A percentile compares a stretch with the other conserved stretches of the same genome.
Evolutionary conservation across 1,140 invertebrate species (phyloP).

Genomic region (Ditylenchus dipsaci): DNA sequence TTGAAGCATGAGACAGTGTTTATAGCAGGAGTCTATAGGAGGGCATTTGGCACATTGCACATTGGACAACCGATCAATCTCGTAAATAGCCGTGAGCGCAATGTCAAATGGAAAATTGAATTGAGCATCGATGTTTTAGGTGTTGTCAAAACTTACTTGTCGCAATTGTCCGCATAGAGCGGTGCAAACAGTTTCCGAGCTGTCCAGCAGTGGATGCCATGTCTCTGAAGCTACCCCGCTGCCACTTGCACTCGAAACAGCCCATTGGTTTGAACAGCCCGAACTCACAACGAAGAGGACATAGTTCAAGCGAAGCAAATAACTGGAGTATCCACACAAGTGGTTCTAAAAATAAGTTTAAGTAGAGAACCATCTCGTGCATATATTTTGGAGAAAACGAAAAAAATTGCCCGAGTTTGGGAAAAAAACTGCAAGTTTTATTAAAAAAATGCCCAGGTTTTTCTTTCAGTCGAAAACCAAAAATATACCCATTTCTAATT

Average conservation of each 20-base stretch:
- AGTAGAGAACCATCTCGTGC: too few species aligned
- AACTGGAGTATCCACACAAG: constrained; percentile 21
- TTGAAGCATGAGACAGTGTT: constrained; percentile 59
- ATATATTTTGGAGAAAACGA: too few species aligned
- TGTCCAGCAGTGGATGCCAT: not conserved
- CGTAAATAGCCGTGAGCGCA: constrained; percentile 60
- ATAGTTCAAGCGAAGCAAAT: constrained; percentile 25
- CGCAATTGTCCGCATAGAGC: too few species aligned
- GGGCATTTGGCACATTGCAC: constrained; percentile 61
- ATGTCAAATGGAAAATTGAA: constrained; percentile 34
- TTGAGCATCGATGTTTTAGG: too few species aligned
- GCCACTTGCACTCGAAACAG: constrained; percentile 44
- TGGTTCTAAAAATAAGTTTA: constrained; percentile 32
- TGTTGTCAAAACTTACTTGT: too few species aligned
- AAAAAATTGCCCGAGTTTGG: too few species aligned
- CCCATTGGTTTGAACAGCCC: constrained; percentile 32
- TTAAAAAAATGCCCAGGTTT: too few species aligned
- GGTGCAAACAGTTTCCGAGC: too few species aligned
- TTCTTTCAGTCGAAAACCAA: too few species aligned
- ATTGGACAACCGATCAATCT: constrained; percentile 61
- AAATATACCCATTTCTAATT: too few species aligned
- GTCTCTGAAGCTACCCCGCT: not conserved
- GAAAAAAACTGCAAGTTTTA: too few species aligned
- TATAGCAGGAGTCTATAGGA: constrained; percentile 53
- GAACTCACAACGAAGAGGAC: constrained; percentile 32